phyloP scores from a whole-genome alignment of 2,113 vertebrate species.

The Mugil cephalus region DNA sequence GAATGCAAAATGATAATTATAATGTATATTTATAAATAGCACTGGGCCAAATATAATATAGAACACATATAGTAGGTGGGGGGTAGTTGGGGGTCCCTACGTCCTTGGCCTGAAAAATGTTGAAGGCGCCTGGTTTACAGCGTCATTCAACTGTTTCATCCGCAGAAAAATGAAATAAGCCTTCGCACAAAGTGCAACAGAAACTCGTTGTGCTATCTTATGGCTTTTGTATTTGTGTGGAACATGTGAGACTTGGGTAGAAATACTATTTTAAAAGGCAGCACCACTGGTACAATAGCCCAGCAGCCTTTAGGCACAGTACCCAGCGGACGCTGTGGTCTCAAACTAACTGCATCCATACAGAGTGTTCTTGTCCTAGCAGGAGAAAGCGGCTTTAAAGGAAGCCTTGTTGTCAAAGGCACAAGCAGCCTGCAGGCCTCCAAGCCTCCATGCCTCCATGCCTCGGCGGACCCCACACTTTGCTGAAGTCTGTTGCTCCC shows the following conservation, averaged over 20 bases:
- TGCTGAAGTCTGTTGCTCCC: slow-evolving; percentile 15
- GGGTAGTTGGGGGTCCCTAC: no score
- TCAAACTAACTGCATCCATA: slow-evolving; percentile 30
- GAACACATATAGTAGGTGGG: no score
- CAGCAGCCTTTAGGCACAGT: slow-evolving; percentile 6
- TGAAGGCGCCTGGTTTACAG: no score
- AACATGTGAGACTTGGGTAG: neutral
- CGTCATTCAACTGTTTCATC: no score
- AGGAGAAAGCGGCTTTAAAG: slow-evolving; percentile 40
- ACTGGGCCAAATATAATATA: no score
- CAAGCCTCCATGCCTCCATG: slow-evolving; percentile 29
- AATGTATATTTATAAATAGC: no score
- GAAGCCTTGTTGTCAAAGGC: slow-evolving; percentile 41
- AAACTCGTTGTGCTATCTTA: neutral
- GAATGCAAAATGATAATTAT: no score
- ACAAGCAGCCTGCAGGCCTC: slow-evolving; percentile 38
- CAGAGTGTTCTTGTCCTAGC: slow-evolving; percentile 4
- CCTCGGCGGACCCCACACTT: slow-evolving; percentile 25
- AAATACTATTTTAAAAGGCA: slow-evolving; percentile 2
- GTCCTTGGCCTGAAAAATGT: no score
- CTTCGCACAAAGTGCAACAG: neutral
- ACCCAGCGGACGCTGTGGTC: slow-evolving; percentile 4
- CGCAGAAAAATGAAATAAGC: no score
- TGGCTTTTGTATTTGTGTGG: neutral
- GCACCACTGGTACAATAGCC: slow-evolving; percentile 12